Percentiles rank a stretch among this genome's conserved stretches.
phyloP scores from a whole-genome alignment of 2,888 invertebrate species.

The Nemotelus pantherinus region DNA sequence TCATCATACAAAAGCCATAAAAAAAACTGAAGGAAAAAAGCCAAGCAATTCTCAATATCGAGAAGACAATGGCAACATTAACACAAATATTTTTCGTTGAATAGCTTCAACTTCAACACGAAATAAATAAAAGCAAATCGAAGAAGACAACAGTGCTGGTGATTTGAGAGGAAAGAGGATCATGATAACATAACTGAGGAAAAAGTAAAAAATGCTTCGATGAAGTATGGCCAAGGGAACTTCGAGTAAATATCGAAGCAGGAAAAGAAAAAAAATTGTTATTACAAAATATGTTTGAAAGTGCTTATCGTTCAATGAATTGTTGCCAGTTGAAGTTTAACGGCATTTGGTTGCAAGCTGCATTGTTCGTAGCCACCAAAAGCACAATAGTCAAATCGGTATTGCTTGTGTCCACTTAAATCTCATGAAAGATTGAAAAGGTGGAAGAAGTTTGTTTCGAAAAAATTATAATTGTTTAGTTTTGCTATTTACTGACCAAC shows the following conservation, averaged over 20 bases:
- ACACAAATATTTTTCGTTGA: conserved; percentile 31
- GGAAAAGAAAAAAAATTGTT: neutral
- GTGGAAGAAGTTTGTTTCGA: too few species aligned
- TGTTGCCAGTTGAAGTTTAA: conserved; percentile 39
- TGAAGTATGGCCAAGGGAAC: neutral
- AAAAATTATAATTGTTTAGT: too few species aligned
- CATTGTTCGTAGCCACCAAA: neutral
- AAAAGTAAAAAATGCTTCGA: neutral
- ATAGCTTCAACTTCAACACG: neutral
- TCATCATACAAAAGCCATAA: conserved; percentile 24
- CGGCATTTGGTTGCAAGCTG: conserved; percentile 10
- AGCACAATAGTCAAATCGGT: neutral
- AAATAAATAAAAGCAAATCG: neutral
- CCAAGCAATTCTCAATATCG: conserved; percentile 45
- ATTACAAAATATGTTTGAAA: conserved; percentile 40
- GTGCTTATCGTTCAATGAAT: conserved; percentile 38
- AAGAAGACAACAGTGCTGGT: too few species aligned
- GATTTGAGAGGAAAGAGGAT: too few species aligned
- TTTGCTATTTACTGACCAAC: too few species aligned
- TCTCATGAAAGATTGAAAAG: neutral
- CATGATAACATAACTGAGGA: too few species aligned
- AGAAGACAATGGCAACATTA: conserved; percentile 43
- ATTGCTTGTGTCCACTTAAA: conserved; percentile 19
- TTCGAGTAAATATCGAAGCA: neutral
- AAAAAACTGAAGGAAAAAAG: conserved; percentile 13